Evolutionary conservation across 1,140 invertebrate species (phyloP).

Genomic region (Mylabris phalerata): DNA sequence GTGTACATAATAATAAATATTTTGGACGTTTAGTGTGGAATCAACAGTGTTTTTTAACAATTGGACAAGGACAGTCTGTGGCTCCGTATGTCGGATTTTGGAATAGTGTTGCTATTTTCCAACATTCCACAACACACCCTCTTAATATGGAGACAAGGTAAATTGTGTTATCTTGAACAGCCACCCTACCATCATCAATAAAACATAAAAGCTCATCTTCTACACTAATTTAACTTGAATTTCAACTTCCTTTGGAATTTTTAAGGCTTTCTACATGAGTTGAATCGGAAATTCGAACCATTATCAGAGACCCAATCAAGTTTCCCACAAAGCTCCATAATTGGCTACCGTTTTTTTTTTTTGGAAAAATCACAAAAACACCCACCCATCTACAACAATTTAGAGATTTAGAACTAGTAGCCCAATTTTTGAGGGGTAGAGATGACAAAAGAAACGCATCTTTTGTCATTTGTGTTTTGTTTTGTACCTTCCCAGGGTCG

Average conservation of each 20-base stretch:
- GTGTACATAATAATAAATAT: constrained; percentile 25
- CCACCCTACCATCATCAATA: too few species aligned
- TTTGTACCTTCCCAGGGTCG: constrained; percentile 10
- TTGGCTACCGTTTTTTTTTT: too few species aligned
- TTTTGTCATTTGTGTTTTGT: not conserved
- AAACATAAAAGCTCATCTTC: too few species aligned
- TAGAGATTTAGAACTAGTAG: too few species aligned
- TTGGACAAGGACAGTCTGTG: constrained; percentile 29
- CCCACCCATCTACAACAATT: too few species aligned
- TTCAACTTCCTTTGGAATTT: too few species aligned
- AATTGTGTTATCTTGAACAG: not conserved
- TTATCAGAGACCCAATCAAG: too few species aligned
- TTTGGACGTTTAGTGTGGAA: constrained; percentile 34
- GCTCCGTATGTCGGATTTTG: constrained; percentile 38
- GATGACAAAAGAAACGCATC: constrained; percentile 8
- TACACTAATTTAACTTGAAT: too few species aligned
- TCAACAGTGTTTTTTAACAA: constrained; percentile 30
- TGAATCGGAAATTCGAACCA: too few species aligned
- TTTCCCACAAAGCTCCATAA: too few species aligned
- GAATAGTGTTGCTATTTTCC: constrained; percentile 33
- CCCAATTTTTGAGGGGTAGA: not conserved
- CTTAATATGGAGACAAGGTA: constrained; percentile 36
- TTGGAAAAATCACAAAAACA: too few species aligned
- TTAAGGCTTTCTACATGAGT: too few species aligned
- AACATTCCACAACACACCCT: constrained; percentile 21